Percentiles rank a stretch among this genome's conserved stretches.
These are phyloP conservation scores for Limnothrissa miodon DNA, from an alignment of 2,113 vertebrate genomes.

Conservation along the genomic window DNA sequence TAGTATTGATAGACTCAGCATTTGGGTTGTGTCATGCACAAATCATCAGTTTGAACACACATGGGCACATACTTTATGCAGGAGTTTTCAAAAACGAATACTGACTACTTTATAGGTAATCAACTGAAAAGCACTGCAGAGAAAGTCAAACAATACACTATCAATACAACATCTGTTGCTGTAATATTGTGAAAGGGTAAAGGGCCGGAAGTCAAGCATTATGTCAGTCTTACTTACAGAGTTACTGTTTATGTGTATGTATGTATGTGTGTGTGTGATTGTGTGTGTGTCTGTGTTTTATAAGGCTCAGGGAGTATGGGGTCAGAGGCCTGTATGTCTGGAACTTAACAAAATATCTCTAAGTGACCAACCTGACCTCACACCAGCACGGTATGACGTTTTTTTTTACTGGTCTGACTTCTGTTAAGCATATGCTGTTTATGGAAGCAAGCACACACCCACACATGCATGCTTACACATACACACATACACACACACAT, in stretches of 20 bases:
- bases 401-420: neutral
- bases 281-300: slow-evolving; percentile 21
- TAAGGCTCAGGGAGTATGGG: neutral
- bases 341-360: slow-evolving; percentile 15
- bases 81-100: neutral
- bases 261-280: too few species aligned
- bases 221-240: neutral
- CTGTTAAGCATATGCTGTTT: neutral
- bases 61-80: neutral
- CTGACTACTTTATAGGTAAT: neutral
- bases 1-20: neutral
- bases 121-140: neutral
- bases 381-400: neutral
- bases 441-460: slow-evolving; percentile 12
- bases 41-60: neutral
- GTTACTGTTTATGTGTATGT: too few species aligned
- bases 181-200: neutral
- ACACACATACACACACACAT: slow-evolving; percentile 19
- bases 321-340: neutral
- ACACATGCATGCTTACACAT: neutral
- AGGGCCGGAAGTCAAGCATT: neutral
- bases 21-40: neutral
- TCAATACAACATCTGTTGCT: too few species aligned
- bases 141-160: too few species aligned
- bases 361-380: slow-evolving; percentile 25